These are phyloP conservation scores for Tiphia femorata DNA, from an alignment of 2,888 invertebrate genomes.

Conservation along the genomic window DNA sequence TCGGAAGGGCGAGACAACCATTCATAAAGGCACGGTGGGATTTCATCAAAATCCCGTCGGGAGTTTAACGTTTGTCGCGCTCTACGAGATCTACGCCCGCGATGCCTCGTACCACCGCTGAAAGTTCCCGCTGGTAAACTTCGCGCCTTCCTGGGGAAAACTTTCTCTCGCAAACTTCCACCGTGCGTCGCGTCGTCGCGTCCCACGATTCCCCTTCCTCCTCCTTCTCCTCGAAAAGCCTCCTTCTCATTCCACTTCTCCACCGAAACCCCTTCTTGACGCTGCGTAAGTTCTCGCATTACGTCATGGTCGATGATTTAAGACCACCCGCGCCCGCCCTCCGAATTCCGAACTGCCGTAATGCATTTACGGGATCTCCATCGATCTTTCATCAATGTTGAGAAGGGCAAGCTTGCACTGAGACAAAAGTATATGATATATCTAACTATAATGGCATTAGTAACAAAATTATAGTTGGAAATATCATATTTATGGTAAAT, in stretches of 20 bases:
- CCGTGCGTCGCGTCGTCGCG: slow-evolving; percentile 8
- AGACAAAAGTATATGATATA: no score
- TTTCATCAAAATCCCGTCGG: slow-evolving; percentile 50
- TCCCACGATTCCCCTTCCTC: neutral
- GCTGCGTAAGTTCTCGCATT: slow-evolving; percentile 47
- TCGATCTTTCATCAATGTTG: no score
- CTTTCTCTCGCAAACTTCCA: slow-evolving; percentile 29
- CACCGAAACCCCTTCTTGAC: slow-evolving; percentile 19
- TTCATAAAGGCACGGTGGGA: slow-evolving; percentile 47
- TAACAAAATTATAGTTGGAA: no score
- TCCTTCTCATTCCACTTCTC: slow-evolving; percentile 14
- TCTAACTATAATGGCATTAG: no score
- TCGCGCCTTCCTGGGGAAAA: slow-evolving; percentile 42
- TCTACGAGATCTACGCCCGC: slow-evolving; percentile 21
- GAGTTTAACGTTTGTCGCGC: slow-evolving; percentile 38
- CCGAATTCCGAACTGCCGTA: slow-evolving; percentile 33
- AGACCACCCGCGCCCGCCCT: slow-evolving; percentile 36
- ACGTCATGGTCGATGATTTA: slow-evolving; percentile 43
- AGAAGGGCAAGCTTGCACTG: no score
- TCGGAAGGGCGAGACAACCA: slow-evolving; percentile 22
- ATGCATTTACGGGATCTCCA: slow-evolving; percentile 26
- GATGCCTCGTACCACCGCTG: slow-evolving; percentile 26
- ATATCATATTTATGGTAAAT: no score
- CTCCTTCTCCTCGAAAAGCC: slow-evolving; percentile 16
- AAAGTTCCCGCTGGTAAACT: slow-evolving; percentile 45